phyloP scores from a whole-genome alignment of 2,888 invertebrate genomes.

The Campaea margaritaria region DNA sequence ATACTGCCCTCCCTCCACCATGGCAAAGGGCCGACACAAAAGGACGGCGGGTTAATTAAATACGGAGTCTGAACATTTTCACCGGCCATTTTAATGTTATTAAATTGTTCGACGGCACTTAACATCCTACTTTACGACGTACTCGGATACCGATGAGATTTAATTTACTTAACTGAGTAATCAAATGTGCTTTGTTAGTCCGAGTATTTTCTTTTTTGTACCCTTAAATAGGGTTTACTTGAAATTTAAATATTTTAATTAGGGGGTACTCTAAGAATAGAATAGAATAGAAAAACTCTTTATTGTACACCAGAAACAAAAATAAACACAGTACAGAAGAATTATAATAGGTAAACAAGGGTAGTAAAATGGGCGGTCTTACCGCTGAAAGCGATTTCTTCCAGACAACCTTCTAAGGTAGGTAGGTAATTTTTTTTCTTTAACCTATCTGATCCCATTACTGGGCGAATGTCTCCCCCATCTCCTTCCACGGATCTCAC shows the following conservation, averaged over 20 bases:
- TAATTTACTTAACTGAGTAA: conserved; percentile 54
- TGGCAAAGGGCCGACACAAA: conserved; percentile 61
- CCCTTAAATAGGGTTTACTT: too few species aligned
- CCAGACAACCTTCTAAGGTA: too few species aligned
- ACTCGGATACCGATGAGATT: conserved; percentile 68
- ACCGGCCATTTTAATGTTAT: conserved; percentile 80
- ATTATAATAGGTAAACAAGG: too few species aligned
- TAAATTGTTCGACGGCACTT: conserved; percentile 80
- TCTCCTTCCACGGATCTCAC: too few species aligned
- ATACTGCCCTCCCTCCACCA: conserved; percentile 41
- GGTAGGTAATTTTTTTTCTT: not conserved
- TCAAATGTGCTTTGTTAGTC: conserved; percentile 26
- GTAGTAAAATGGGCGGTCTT: too few species aligned
- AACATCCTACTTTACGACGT: conserved; percentile 73
- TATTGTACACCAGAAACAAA: too few species aligned
- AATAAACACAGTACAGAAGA: too few species aligned
- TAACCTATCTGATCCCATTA: not conserved
- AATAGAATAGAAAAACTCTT: too few species aligned
- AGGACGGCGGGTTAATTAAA: conserved; percentile 78
- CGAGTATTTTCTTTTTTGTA: conserved; percentile 1
- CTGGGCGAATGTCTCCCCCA: not conserved
- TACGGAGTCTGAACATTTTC: conserved; percentile 72
- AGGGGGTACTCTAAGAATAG: too few species aligned
- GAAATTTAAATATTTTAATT: too few species aligned
- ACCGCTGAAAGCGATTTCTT: too few species aligned